These are phyloP conservation scores for Pocillopora damicornis DNA, from an alignment of 64 coral and sea anemone genomes.

Conservation along the genomic window DNA sequence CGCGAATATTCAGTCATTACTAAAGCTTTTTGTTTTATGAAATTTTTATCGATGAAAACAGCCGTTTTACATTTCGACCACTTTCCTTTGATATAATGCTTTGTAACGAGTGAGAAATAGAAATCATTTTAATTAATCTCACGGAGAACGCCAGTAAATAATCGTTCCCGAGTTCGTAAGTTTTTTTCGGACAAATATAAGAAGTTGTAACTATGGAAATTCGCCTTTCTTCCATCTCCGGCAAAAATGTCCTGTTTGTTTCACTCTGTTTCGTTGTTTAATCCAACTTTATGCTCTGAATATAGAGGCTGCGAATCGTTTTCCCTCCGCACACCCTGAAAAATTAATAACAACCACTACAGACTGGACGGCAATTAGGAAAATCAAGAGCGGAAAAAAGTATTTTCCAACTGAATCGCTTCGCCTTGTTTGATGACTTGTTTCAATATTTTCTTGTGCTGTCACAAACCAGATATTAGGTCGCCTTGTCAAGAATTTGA, in stretches of 20 bases:
- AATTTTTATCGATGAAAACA: background rate
- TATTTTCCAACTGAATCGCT: background rate
- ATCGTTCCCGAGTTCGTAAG: background rate
- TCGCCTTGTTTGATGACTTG: slow-evolving; percentile 35
- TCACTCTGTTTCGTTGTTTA: background rate
- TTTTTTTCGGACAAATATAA: background rate
- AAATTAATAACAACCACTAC: slow-evolving; percentile 45
- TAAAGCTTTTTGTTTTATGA: background rate
- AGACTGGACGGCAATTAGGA: slow-evolving; percentile 33
- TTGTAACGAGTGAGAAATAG: background rate
- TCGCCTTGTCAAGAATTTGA: slow-evolving; percentile 41
- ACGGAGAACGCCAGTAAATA: background rate
- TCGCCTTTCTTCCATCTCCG: background rate
- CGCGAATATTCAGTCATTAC: background rate
- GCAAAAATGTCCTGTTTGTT: background rate
- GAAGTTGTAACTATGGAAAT: background rate
- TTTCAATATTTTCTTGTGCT: slow-evolving; percentile 34
- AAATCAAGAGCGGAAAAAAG: slow-evolving; percentile 15
- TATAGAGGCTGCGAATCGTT: background rate
- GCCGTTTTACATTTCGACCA: background rate
- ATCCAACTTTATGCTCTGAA: background rate
- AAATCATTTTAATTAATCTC: slow-evolving; percentile 26
- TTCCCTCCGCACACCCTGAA: slow-evolving; percentile 18
- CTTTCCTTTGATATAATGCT: background rate
- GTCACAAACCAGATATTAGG: slow-evolving; percentile 39